Conservation (phyloP, 2,113 vertebrate genomes). For the Pyrgilauda ruficollis region DNA sequence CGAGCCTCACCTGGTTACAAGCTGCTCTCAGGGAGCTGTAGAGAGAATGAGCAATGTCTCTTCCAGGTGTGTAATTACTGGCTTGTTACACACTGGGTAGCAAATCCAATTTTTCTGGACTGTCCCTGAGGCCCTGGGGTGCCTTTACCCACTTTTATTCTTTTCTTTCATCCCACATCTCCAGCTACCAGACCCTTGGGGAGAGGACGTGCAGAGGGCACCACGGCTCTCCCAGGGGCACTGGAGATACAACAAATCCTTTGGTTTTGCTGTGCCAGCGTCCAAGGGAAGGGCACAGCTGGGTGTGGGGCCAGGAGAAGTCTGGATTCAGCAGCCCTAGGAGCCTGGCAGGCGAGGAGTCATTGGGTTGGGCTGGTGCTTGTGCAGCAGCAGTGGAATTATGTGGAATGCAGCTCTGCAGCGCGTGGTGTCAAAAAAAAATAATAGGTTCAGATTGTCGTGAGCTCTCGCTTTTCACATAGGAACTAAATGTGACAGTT, state of each 20-base stretch:
- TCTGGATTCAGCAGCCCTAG: neutral
- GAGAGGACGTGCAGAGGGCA: accelerated
- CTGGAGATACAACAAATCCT: accelerated
- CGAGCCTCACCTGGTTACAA: neutral
- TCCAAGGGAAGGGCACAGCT: too few relatives aligned
- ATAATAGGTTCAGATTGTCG: too few relatives aligned
- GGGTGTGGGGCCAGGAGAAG: neutral
- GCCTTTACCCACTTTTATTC: too few relatives aligned
- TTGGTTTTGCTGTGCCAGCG: accelerated
- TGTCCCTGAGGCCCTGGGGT: accelerated
- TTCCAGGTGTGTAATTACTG: neutral
- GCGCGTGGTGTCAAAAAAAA: accelerated
- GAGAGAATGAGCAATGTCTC: neutral
- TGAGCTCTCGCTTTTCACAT: neutral
- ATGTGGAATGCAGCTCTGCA: neutral
- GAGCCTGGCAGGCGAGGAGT: accelerated
- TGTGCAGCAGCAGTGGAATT: accelerated
- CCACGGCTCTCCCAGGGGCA: neutral
- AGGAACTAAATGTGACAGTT: neutral
- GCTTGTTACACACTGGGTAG: neutral
- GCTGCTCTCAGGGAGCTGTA: neutral
- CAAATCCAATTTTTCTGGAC: neutral
- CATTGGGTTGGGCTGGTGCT: neutral
- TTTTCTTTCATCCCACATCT: too few relatives aligned
- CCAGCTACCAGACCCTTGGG: too few relatives aligned